Evolutionary conservation across 2,797 vertebrate species (phyloP).

Genomic region (Enteromius treurensis): DNA sequence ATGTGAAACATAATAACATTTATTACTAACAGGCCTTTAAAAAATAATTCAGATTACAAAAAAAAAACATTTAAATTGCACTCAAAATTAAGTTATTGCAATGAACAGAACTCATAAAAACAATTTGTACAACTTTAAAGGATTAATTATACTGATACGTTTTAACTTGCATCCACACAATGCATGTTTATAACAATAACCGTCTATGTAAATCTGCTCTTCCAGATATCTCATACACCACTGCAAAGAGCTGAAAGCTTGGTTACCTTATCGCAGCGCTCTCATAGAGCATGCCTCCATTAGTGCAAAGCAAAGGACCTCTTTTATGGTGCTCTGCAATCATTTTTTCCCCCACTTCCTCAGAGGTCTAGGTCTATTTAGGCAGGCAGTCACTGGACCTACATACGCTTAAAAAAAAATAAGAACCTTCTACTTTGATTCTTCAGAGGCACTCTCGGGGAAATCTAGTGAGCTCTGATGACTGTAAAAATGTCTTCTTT

Average conservation of each 20-base stretch:
- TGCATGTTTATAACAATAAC: not conserved
- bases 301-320: not conserved
- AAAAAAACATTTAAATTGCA: no score
- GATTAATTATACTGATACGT: no score
- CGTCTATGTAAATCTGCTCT: not conserved
- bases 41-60: no score
- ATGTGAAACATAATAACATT: no score
- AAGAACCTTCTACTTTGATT: constrained; percentile 5
- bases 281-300: not conserved
- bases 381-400: not conserved
- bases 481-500: constrained; percentile 57
- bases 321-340: constrained; percentile 31
- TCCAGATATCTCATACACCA: not conserved
- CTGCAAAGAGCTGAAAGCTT: constrained; percentile 4
- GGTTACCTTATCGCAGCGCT: no score
- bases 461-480: constrained; percentile 27
- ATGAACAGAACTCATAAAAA: no score
- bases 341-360: not conserved
- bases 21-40: no score
- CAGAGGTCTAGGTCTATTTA: not conserved
- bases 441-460: not conserved
- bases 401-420: not conserved
- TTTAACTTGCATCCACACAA: not conserved
- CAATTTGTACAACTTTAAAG: no score
- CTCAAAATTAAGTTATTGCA: no score